A percentile compares a stretch with the other conserved stretches of the same genome.
Conservation (phyloP, 2,113 vertebrate genomes). For the Mustela nigripes region DNA sequence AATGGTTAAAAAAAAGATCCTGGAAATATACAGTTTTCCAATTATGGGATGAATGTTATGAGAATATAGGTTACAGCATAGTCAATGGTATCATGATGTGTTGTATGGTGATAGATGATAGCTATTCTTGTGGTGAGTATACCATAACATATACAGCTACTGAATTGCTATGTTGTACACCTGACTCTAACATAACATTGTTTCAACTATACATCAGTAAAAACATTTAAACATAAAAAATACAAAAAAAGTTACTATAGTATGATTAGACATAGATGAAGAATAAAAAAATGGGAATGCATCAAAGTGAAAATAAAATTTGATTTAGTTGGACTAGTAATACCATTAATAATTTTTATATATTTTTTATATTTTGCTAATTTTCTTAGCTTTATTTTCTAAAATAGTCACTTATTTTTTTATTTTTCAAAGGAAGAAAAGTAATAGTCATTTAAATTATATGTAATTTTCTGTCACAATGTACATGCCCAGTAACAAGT, state of each 20-base stretch:
- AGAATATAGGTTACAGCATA: background rate
- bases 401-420: background rate
- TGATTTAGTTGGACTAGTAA: background rate
- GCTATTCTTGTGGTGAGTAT: background rate
- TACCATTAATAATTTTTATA: background rate
- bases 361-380: background rate
- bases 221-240: background rate
- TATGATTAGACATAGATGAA: background rate
- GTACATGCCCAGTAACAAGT: background rate
- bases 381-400: background rate
- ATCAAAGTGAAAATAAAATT: background rate
- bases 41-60: background rate
- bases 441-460: background rate
- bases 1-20: background rate
- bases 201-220: background rate
- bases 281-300: background rate
- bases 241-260: background rate
- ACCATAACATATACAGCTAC: background rate
- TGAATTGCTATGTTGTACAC: background rate
- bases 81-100: background rate
- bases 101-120: background rate
- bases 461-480: background rate
- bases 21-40: background rate
- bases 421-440: background rate
- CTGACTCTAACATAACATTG: background rate